Base-by-base conservation (phyloP, 2,797 vertebrate genomes). In the Paedocypris micromegethes region DNA sequence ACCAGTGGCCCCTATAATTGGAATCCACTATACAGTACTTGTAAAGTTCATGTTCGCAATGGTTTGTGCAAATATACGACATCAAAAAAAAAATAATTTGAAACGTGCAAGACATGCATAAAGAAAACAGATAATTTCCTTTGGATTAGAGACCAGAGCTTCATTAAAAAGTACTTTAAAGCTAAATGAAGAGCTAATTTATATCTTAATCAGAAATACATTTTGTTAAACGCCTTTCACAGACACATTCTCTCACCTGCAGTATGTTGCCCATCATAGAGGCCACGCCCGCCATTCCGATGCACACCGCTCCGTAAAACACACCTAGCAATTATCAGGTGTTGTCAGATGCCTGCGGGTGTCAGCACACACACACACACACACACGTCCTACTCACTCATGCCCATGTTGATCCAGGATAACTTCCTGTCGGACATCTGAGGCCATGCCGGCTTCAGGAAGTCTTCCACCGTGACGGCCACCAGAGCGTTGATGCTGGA, bases 221-320 rank as follows among this genome's bases (percentile, higher is more conserved):
- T 23, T 23, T 23, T 23, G 23, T 23, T 1, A 23, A 23, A 23
- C 23, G 23, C 23, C 23, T 23, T 23, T 23, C 23, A 23, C 23
- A 23, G 23, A 23, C 23, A 23, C 23, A 23, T 23, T 23, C 23
- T 23, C 37, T 70, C 86, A 97, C 96, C 93, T 98, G 95, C 73
- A 99, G 78, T 84, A 99, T 72, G 51, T 82, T 84, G 78, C 92
- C 95, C 91, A 98, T 84, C 0, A 86, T 1, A 39, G 97, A 98
- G 0, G 96, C 94, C 68, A 98, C 1, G 0, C 85, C 96, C 75
- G 96, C 93, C 97, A 98, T 98, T 44, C 85, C 93, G n/a, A 98
- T 95, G 72, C 96, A 98, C 38, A 95, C 3, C 4, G 5, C 84
- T 2, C 97, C 96, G 74, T 86, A 99, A 53, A 97, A 88, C 4